Evolutionary conservation across 2,888 invertebrate genomes (phyloP).

Genomic region (Tetropium fuscum): DNA sequence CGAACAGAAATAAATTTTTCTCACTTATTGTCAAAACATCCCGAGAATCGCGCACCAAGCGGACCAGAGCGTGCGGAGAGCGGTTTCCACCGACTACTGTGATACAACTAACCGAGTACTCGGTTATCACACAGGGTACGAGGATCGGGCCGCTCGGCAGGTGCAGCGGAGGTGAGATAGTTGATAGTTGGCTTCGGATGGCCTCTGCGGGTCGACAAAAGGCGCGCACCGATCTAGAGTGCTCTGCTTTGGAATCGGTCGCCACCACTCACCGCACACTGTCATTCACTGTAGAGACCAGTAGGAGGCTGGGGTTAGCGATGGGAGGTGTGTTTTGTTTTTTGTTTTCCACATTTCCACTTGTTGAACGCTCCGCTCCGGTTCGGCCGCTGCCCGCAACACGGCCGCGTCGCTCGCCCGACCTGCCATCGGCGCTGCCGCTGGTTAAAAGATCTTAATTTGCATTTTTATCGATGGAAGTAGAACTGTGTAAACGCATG

Average conservation of each 20-base stretch:
- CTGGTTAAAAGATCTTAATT: too few relatives aligned
- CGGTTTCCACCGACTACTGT: constrained; percentile 45
- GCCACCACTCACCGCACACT: constrained; percentile 25
- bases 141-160: constrained; percentile 32
- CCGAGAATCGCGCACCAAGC: constrained; percentile 11
- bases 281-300: constrained; percentile 33
- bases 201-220: constrained; percentile 48
- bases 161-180: constrained; percentile 39
- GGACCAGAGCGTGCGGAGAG: constrained; percentile 28
- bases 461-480: too few relatives aligned
- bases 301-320: constrained; percentile 28
- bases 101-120: constrained; percentile 48
- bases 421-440: too few relatives aligned
- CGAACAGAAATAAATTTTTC: too few relatives aligned
- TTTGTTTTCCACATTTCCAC: constrained; percentile 21
- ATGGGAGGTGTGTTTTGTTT: constrained; percentile 27
- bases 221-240: constrained; percentile 41
- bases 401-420: too few relatives aligned
- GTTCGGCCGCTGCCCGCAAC: not conserved
- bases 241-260: constrained; percentile 44
- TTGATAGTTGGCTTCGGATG: constrained; percentile 48
- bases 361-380: constrained; percentile 1
- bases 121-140: constrained; percentile 38
- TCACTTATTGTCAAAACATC: too few relatives aligned
- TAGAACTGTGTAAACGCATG: too few relatives aligned